phyloP scores from a whole-genome alignment of 23 tunicate genomes.

The Halocynthia roretzi region DNA sequence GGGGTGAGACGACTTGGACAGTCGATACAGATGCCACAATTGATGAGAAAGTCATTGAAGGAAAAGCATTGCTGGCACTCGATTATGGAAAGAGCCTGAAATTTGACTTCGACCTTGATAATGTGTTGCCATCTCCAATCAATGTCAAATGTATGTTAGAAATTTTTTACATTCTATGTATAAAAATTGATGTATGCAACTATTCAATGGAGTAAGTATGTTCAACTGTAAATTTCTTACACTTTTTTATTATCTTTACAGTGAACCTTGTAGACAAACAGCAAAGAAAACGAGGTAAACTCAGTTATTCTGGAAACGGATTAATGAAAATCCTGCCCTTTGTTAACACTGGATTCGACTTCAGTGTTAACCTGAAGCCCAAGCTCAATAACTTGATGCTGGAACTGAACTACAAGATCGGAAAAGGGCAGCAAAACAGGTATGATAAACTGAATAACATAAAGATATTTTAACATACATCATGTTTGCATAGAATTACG shows the following conservation, averaged over 20 bases:
- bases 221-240: background rate
- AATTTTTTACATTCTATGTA: too few species aligned
- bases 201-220: background rate
- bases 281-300: constrained; percentile 11
- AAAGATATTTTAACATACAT: too few species aligned
- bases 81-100: constrained; percentile 12
- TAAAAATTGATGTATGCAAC: too few species aligned
- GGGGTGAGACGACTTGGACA: too few species aligned
- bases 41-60: background rate
- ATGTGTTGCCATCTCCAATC: constrained; percentile 11
- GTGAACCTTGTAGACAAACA: constrained; percentile 49
- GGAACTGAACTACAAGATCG: constrained; percentile 39
- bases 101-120: constrained; percentile 2
- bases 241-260: constrained; percentile 10
- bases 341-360: constrained; percentile 34
- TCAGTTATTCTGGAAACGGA: constrained; percentile 40
- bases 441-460: background rate
- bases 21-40: too few species aligned
- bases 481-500: too few species aligned
- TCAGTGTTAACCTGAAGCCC: constrained; percentile 58
- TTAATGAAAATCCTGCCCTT: constrained; percentile 26
- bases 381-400: constrained; percentile 37
- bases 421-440: constrained; percentile 28
- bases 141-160: constrained; percentile 8
- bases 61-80: background rate